Percentiles rank a stretch among this genome's conserved stretches.
phyloP scores from a whole-genome alignment of 2,888 invertebrate genomes.

The Drosophila antonietae region DNA sequence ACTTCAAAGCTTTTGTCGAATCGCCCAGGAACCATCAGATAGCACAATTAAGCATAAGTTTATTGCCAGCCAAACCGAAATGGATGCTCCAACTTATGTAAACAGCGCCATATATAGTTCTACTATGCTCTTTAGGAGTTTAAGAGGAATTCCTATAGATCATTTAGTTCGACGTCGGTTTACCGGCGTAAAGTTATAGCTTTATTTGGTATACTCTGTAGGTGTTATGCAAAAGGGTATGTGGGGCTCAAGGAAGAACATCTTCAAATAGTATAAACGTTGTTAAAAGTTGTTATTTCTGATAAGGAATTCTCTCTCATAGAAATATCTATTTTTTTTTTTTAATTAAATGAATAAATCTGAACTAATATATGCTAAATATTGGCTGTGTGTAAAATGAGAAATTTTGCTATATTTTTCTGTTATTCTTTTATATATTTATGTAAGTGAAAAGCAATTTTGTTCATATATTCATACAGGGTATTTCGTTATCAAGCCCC shows the following conservation, averaged over 20 bases:
- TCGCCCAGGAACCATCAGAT: slow-evolving; percentile 55
- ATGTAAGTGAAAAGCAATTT: neutral
- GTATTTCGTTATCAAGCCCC: neutral
- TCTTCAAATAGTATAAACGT: no score
- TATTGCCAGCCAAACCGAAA: slow-evolving; percentile 49
- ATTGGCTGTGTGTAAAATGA: neutral
- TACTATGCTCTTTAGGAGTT: slow-evolving; percentile 20
- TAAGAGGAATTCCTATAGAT: slow-evolving; percentile 64
- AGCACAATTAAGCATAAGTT: slow-evolving; percentile 68
- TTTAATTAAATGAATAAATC: no score
- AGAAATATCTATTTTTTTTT: no score
- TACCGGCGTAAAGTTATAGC: slow-evolving; percentile 52
- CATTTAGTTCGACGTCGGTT: slow-evolving; percentile 58
- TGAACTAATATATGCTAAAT: no score
- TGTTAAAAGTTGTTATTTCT: no score
- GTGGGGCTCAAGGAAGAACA: neutral
- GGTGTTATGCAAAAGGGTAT: neutral
- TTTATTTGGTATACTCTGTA: slow-evolving; percentile 5
- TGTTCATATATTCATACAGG: neutral
- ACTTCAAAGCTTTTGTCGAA: slow-evolving; percentile 60
- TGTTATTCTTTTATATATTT: neutral
- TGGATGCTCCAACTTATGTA: slow-evolving; percentile 57
- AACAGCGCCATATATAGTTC: slow-evolving; percentile 44
- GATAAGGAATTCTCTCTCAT: no score
- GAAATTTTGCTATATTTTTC: neutral